A percentile compares a stretch with the other conserved stretches of the same genome.
These are phyloP conservation scores for Campaea margaritaria DNA, from an alignment of 2,888 invertebrate genomes.

Conservation along the genomic window DNA sequence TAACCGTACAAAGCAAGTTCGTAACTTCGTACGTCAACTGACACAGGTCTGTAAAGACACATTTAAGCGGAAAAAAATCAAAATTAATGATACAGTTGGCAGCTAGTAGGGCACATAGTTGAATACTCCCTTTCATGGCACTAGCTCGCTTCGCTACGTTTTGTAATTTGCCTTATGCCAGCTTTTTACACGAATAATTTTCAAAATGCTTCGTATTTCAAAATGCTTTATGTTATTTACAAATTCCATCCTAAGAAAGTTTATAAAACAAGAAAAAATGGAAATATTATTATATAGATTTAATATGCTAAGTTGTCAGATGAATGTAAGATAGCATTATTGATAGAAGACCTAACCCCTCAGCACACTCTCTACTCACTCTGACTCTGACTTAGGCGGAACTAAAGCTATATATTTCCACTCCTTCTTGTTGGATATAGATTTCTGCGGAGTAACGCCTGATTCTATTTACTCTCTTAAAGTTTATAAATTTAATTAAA, in stretches of 20 bases:
- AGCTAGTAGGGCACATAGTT: conserved; percentile 75
- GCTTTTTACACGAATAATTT: conserved; percentile 10
- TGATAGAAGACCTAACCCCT: too few relatives aligned
- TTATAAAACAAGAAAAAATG: too few relatives aligned
- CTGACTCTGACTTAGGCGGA: too few relatives aligned
- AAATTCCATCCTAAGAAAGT: neutral
- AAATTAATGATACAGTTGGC: conserved; percentile 84
- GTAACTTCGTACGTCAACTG: conserved; percentile 70
- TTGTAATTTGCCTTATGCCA: conserved; percentile 49
- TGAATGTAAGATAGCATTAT: too few relatives aligned
- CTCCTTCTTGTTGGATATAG: too few relatives aligned
- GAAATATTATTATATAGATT: too few relatives aligned
- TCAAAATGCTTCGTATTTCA: conserved; percentile 10
- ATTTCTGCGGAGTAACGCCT: too few relatives aligned
- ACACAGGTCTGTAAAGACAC: conserved; percentile 83
- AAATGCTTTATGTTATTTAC: neutral
- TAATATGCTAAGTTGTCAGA: too few relatives aligned
- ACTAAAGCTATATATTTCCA: too few relatives aligned
- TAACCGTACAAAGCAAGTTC: conserved; percentile 54
- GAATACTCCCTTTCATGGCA: conserved; percentile 67
- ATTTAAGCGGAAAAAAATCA: conserved; percentile 83
- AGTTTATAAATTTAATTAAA: too few relatives aligned
- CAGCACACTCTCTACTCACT: too few relatives aligned
- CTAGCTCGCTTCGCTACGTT: conserved; percentile 50
- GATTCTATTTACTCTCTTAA: too few relatives aligned